phyloP scores from a whole-genome alignment of 2,797 vertebrate species.

The Anguilla obscura region DNA sequence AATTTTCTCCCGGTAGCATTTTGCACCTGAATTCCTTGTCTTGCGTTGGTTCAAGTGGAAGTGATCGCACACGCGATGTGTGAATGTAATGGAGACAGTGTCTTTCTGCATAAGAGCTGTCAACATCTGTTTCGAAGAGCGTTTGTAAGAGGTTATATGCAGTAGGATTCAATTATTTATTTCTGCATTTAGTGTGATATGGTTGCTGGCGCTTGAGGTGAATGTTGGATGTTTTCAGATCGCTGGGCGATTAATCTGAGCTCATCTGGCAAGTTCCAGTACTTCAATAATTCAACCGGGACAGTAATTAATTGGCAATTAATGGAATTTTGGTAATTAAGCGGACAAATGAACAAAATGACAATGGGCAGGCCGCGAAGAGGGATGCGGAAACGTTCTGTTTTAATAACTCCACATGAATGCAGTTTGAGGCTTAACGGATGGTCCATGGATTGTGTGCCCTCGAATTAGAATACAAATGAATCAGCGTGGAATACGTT shows the following conservation, averaged over 20 bases:
- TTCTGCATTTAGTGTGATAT: background rate
- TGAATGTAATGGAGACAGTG: background rate
- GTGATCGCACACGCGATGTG: background rate
- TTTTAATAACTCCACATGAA: background rate
- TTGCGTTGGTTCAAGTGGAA: background rate
- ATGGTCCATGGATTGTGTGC: background rate
- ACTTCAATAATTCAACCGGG: background rate
- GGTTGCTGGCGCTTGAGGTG: background rate
- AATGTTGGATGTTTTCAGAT: background rate
- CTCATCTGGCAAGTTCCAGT: background rate
- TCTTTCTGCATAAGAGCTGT: background rate
- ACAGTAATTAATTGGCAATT: conserved; percentile 11
- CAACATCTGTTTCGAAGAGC: background rate
- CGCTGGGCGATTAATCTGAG: background rate
- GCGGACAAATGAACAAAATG: background rate
- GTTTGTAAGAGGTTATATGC: background rate
- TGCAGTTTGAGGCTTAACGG: background rate
- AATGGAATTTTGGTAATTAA: conserved; percentile 8
- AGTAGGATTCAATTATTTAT: background rate
- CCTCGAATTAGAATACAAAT: background rate
- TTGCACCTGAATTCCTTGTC: background rate
- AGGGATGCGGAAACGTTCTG: background rate
- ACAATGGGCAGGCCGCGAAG: background rate
- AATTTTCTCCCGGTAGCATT: background rate
- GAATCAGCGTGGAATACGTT: background rate